Conservation (phyloP, 1,140 invertebrate genomes). For the Pomacea maculata region DNA sequence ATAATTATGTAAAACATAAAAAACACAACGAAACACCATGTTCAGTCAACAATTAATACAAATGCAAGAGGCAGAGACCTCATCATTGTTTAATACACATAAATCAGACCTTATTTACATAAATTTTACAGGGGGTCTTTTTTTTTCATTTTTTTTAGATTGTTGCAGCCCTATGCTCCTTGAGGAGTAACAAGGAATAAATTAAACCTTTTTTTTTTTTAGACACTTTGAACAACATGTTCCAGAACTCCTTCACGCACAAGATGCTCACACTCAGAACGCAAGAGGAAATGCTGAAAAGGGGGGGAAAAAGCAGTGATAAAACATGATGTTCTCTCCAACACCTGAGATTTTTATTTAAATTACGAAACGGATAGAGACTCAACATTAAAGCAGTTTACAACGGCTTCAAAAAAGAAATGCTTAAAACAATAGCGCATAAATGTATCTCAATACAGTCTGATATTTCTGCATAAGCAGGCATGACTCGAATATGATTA, state of each 20-base stretch:
- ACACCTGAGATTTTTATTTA: too few relatives aligned
- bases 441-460: too few relatives aligned
- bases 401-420: too few relatives aligned
- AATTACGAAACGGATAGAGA: too few relatives aligned
- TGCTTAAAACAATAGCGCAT: too few relatives aligned
- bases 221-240: conserved; percentile 69
- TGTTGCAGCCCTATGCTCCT: too few relatives aligned
- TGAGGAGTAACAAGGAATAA: too few relatives aligned
- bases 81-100: not conserved
- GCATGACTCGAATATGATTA: too few relatives aligned
- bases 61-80: not conserved
- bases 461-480: too few relatives aligned
- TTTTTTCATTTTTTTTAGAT: too few relatives aligned
- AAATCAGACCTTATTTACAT: not conserved
- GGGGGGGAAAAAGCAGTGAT: not conserved
- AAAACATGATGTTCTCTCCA: not conserved
- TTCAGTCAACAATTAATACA: not conserved
- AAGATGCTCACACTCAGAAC: conserved; percentile 88
- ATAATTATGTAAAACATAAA: not conserved
- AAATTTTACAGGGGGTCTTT: not conserved
- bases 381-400: too few relatives aligned
- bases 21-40: not conserved
- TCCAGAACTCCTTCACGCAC: conserved; percentile 92
- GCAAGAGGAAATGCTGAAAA: conserved; percentile 83
- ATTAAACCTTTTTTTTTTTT: not conserved